Percentiles rank a stretch among this genome's conserved stretches.
Evolutionary conservation across 1,140 invertebrate genomes (phyloP).

Genomic region (Zeugodacus cucurbitae): DNA sequence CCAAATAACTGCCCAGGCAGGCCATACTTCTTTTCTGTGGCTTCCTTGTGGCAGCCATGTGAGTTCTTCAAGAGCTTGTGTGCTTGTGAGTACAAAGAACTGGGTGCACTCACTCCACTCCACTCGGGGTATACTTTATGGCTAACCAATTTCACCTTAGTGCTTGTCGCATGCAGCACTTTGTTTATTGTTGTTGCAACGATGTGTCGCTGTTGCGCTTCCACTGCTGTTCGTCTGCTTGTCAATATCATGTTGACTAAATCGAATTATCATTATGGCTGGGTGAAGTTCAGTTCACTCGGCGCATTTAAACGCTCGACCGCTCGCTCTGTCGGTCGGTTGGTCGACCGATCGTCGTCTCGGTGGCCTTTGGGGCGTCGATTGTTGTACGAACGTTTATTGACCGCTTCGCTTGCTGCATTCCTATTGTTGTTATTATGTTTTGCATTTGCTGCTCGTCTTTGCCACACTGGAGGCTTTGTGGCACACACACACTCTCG

Average conservation of each 20-base stretch:
- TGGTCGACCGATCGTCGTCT: slow-evolving; percentile 47
- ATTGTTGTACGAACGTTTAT: slow-evolving; percentile 6
- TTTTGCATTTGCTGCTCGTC: slow-evolving; percentile 18
- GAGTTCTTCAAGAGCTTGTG: background rate
- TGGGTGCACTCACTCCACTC: background rate
- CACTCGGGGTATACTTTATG: background rate
- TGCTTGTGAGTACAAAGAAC: background rate
- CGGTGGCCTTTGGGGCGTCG: background rate
- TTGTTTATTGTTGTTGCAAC: background rate
- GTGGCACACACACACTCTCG: background rate
- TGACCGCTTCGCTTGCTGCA: background rate
- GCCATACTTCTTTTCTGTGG: slow-evolving; percentile 36
- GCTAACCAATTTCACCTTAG: background rate
- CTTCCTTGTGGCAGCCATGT: slow-evolving; percentile 35
- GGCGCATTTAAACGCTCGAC: slow-evolving; percentile 54
- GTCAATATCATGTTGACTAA: slow-evolving; percentile 59
- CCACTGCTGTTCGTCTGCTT: slow-evolving; percentile 47
- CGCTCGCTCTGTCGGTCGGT: background rate
- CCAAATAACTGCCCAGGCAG: slow-evolving; percentile 30
- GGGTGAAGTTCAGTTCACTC: slow-evolving; percentile 62
- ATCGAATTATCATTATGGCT: slow-evolving; percentile 67
- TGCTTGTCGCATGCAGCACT: background rate
- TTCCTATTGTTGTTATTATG: background rate
- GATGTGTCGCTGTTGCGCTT: background rate
- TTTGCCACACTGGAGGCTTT: background rate